These are phyloP conservation scores for Trissolcus japonicus DNA, from an alignment of 2,888 invertebrate genomes.

Conservation along the genomic window DNA sequence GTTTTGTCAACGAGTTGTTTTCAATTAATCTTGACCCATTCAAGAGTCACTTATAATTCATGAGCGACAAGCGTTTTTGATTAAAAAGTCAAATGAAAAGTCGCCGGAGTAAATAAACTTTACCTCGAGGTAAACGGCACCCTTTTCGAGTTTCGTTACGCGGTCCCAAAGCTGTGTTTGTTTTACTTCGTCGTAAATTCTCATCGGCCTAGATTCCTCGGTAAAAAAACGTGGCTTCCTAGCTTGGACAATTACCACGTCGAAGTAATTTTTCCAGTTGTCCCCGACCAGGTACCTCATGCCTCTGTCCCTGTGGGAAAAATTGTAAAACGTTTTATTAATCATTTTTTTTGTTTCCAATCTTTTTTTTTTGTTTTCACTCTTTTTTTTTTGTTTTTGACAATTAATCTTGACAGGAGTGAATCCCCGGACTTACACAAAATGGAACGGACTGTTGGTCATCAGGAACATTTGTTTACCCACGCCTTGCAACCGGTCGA, in stretches of 20 bases:
- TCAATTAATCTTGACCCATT: conserved; percentile 30
- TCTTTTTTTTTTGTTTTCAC: no score
- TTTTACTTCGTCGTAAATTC: conserved; percentile 89
- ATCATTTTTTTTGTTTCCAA: no score
- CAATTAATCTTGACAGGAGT: conserved; percentile 11
- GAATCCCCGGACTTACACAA: conserved; percentile 95
- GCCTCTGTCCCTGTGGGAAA: conserved; percentile 87
- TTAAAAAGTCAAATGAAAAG: conserved; percentile 46
- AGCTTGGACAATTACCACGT: conserved; percentile 95
- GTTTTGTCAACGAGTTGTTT: conserved; percentile 1
- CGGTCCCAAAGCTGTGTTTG: conserved; percentile 94
- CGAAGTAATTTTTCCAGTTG: conserved; percentile 94
- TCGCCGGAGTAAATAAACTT: conserved; percentile 17
- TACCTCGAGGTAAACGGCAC: conserved; percentile 94
- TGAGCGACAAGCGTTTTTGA: conserved; percentile 29
- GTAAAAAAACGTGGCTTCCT: conserved; percentile 98
- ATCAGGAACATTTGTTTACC: conserved; percentile 95
- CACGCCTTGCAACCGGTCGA: conserved; percentile 84
- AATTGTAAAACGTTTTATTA: neutral
- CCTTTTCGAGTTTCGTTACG: conserved; percentile 90
- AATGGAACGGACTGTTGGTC: conserved; percentile 96
- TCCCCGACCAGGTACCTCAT: conserved; percentile 92
- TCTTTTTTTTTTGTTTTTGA: conserved; percentile 2
- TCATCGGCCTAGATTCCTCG: conserved; percentile 91
- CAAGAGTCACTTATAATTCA: conserved; percentile 34